phyloP scores from a whole-genome alignment of 1,140 invertebrate genomes.

The Pseudomyrmex pallidus region DNA sequence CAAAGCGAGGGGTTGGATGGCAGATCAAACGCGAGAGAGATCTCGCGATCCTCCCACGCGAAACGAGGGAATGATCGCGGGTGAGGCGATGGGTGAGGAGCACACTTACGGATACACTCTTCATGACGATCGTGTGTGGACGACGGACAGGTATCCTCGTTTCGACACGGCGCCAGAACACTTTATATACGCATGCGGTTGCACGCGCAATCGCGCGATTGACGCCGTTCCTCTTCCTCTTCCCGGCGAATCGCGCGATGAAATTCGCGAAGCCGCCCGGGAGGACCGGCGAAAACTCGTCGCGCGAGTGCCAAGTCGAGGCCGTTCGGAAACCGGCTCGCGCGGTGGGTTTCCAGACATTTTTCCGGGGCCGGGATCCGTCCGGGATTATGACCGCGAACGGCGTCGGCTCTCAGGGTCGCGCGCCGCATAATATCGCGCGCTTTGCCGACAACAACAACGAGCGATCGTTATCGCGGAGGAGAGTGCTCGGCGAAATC shows the following conservation, averaged over 20 bases:
- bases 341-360: conserved; percentile 17
- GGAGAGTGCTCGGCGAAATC: neutral
- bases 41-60: neutral
- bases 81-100: neutral
- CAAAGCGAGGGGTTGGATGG: too few relatives aligned
- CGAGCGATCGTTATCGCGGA: conserved; percentile 10
- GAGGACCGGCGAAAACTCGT: conserved; percentile 54
- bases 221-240: conserved; percentile 59
- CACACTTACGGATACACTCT: conserved; percentile 70
- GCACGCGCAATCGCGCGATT: conserved; percentile 65
- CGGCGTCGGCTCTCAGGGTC: conserved; percentile 52
- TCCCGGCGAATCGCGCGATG: neutral
- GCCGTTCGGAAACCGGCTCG: conserved; percentile 67
- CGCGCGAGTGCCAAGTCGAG: conserved; percentile 57
- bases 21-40: neutral
- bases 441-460: neutral
- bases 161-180: conserved; percentile 59
- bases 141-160: conserved; percentile 53
- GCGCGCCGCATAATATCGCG: neutral
- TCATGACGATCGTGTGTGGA: conserved; percentile 68
- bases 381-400: conserved; percentile 46
- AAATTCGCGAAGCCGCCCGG: conserved; percentile 15
- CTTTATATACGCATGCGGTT: conserved; percentile 78
- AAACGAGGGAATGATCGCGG: neutral
- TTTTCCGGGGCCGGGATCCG: conserved; percentile 22